These are phyloP conservation scores for Rhadina sibilatrix DNA, from an alignment of 2,113 vertebrate species.

Conservation along the genomic window DNA sequence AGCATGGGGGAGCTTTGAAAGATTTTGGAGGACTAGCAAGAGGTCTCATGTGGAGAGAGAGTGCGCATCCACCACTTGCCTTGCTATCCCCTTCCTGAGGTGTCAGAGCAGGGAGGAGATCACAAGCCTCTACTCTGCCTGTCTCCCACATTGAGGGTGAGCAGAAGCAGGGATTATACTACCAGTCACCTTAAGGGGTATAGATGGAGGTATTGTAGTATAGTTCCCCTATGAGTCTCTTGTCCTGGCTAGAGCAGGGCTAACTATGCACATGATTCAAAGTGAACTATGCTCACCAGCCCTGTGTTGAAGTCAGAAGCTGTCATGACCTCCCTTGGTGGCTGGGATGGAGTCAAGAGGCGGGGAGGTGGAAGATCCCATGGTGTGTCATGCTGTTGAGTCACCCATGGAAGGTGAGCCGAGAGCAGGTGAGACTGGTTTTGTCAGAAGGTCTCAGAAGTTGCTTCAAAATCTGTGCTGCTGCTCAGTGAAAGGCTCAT, in stretches of 20 bases:
- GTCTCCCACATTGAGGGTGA: background rate
- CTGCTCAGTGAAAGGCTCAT: background rate
- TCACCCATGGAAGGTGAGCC: background rate
- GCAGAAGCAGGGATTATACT: background rate
- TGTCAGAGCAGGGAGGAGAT: background rate
- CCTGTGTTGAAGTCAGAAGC: background rate
- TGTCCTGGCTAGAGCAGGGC: background rate
- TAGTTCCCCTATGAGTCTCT: background rate
- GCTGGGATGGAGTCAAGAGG: background rate
- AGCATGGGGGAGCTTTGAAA: background rate
- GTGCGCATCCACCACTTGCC: background rate
- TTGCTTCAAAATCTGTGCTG: background rate
- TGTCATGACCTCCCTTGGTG: background rate
- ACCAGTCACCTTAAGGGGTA: background rate
- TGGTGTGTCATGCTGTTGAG: background rate
- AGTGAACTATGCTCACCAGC: background rate
- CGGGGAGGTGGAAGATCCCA: background rate
- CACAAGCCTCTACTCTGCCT: background rate
- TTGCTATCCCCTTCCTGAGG: background rate
- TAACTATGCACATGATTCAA: background rate
- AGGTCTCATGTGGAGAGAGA: background rate
- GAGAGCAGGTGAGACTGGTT: constrained; percentile 5
- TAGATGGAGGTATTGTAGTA: background rate
- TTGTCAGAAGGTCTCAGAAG: background rate
- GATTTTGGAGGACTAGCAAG: background rate